A percentile compares a stretch with the other conserved stretches of the same genome.
Conservation (phyloP, 1,140 invertebrate genomes). For the Apis cerana region DNA sequence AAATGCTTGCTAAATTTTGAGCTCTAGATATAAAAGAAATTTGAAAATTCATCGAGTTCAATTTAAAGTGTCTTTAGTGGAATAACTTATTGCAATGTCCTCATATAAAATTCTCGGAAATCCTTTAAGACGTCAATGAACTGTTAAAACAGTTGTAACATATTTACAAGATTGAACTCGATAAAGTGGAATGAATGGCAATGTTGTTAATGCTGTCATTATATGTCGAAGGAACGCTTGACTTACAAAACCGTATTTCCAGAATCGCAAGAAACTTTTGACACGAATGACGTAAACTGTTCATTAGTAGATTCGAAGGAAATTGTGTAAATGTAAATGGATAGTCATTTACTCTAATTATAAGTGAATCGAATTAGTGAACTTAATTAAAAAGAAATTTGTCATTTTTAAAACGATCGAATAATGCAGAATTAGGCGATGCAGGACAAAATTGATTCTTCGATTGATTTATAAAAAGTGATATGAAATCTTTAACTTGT, state of each 20-base stretch:
- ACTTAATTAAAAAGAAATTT: too few species aligned
- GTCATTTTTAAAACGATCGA: too few species aligned
- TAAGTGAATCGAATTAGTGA: too few species aligned
- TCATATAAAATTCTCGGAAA: constrained; percentile 1
- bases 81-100: not conserved
- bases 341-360: too few species aligned
- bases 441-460: too few species aligned
- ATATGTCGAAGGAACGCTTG: not conserved
- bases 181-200: not conserved
- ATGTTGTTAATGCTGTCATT: not conserved
- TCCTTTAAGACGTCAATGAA: not conserved
- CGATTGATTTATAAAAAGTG: too few species aligned
- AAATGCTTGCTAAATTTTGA: not conserved
- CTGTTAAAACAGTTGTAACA: not conserved
- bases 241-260: not conserved
- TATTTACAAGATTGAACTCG: not conserved
- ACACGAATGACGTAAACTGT: not conserved
- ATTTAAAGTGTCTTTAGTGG: not conserved
- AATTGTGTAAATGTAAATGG: not conserved
- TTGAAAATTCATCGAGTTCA: constrained; percentile 4
- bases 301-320: not conserved
- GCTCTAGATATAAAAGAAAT: not conserved
- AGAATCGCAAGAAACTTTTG: not conserved
- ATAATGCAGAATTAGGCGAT: too few species aligned
- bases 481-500: too few species aligned